phyloP scores from a whole-genome alignment of 2,113 vertebrate species.

The Vicugna pacos region DNA sequence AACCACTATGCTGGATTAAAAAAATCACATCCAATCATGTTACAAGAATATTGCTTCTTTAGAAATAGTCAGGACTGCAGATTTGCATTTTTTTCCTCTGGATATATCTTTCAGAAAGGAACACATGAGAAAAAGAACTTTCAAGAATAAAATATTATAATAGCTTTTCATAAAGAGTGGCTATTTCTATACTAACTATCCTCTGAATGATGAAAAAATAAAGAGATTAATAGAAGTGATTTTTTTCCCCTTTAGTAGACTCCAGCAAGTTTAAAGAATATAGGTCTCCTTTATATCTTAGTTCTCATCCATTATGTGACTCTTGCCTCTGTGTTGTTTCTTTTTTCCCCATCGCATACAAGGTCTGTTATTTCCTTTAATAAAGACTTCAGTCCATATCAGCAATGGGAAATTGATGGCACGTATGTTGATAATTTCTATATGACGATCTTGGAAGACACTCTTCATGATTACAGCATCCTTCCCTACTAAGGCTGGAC shows the following conservation, averaged over 20 bases:
- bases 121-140: conserved; percentile 14
- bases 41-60: not conserved
- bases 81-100: not conserved
- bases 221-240: not conserved
- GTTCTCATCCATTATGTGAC: not conserved
- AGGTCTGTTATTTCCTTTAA: not conserved
- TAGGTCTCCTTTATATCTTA: not conserved
- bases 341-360: not conserved
- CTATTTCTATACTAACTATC: not conserved
- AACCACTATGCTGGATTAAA: not conserved
- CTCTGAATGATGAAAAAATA: not conserved
- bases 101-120: not conserved
- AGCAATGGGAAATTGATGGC: not conserved
- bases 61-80: not conserved
- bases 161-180: not conserved
- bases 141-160: not conserved
- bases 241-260: not conserved
- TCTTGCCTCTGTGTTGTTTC: not conserved
- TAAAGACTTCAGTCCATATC: not conserved
- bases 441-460: not conserved
- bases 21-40: not conserved
- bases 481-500: not conserved
- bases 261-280: not conserved
- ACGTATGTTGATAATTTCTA: not conserved
- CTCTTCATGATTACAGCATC: not conserved